Evolutionary conservation across 2,888 invertebrate species (phyloP).

Genomic region (Watsonalla cultraria): DNA sequence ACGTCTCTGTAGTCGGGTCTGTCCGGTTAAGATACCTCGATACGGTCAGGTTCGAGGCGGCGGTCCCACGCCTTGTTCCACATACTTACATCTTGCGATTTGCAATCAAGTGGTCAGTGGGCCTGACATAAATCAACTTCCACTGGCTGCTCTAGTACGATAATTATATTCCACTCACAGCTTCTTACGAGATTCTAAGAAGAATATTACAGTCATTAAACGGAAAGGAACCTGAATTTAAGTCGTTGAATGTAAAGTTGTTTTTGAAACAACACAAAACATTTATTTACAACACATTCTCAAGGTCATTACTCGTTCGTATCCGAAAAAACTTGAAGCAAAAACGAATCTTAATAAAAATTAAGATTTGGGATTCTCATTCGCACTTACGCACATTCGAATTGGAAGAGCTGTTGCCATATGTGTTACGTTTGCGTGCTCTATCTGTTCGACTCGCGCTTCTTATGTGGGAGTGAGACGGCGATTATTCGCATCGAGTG

Average conservation of each 20-base stretch:
- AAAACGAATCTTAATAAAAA: slow-evolving; percentile 55
- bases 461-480: slow-evolving; percentile 54
- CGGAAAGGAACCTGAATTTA: not conserved
- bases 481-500: slow-evolving; percentile 66
- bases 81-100: slow-evolving; percentile 52
- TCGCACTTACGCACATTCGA: slow-evolving; percentile 69
- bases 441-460: slow-evolving; percentile 33
- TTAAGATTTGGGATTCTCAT: slow-evolving; percentile 73
- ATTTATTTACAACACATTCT: slow-evolving; percentile 16
- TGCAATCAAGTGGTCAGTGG: slow-evolving; percentile 41
- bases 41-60: slow-evolving; percentile 68
- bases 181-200: not conserved
- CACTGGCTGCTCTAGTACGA: slow-evolving; percentile 14
- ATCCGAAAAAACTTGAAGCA: slow-evolving; percentile 34
- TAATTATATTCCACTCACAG: not conserved
- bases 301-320: slow-evolving; percentile 36
- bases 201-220: not conserved
- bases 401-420: slow-evolving; percentile 59
- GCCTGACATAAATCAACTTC: slow-evolving; percentile 30
- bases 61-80: slow-evolving; percentile 66
- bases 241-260: not conserved
- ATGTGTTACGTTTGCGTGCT: slow-evolving; percentile 47
- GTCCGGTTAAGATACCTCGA: slow-evolving; percentile 74
- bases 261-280: slow-evolving; percentile 24
- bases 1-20: slow-evolving; percentile 55